These are phyloP conservation scores for Leptopilina clavipes DNA, from an alignment of 1,140 invertebrate species.

Conservation along the genomic window DNA sequence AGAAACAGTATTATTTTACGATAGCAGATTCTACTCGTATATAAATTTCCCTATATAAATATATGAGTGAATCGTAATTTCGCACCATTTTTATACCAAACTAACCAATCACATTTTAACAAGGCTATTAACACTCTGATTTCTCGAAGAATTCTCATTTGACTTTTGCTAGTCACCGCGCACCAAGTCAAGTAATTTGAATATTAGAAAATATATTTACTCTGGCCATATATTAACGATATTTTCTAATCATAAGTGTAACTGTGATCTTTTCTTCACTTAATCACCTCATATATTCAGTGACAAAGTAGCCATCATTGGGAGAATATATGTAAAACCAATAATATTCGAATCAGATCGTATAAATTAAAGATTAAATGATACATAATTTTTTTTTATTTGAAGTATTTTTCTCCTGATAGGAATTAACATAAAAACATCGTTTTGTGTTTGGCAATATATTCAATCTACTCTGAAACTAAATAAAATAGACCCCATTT, in stretches of 20 bases:
- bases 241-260: slow-evolving; percentile 5
- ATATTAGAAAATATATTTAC: not conserved
- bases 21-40: not conserved
- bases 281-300: not conserved
- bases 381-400: not conserved
- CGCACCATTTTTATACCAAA: not conserved
- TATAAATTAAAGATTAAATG: not conserved
- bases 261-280: not conserved
- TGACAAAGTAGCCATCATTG: not conserved
- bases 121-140: not conserved
- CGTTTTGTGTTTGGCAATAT: too few relatives aligned
- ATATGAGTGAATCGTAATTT: not conserved
- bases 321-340: not conserved
- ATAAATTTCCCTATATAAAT: too few relatives aligned
- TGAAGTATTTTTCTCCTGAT: too few relatives aligned
- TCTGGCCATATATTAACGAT: not conserved
- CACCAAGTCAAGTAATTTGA: not conserved
- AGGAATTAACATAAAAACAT: too few relatives aligned
- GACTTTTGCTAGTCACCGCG: not conserved
- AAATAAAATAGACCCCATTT: too few relatives aligned
- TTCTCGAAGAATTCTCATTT: not conserved
- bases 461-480: too few relatives aligned
- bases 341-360: not conserved
- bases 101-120: not conserved
- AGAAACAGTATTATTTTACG: not conserved